Evolutionary conservation across 2,797 vertebrate species (phyloP), one percentile per base, ranked within the genome.

Genomic region (Pterois miles): DNA sequence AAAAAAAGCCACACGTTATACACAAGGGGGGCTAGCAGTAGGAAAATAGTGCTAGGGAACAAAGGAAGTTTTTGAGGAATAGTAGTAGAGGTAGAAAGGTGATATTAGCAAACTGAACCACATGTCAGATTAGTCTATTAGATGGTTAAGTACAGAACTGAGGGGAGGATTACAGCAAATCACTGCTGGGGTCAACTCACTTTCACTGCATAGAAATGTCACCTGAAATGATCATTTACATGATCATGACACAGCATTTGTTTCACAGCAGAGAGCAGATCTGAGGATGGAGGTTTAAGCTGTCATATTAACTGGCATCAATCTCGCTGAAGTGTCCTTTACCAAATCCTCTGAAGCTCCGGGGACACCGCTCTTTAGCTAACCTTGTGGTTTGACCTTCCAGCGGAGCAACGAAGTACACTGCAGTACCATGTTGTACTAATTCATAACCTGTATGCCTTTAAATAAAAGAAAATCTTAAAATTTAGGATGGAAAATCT

Each of bases 141-240:
- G 59, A 74, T 46, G 40, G 58, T 56, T 58, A 58, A 69, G n/a
- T 29, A 64, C 12, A 72, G 67, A 69, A 65, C 13, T 11, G 63
- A 70, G 43, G 43, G 43, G 53, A 29, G 68, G 67, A 73, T 83
- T 81, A 78, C 73, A 65, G 66, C 59, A 71, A 40, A 64, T 84
- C 70, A 54, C 52, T 16, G 48, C 18, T 70, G 48, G 73, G 84
- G 83, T 91, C 89, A 88, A 76, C 81, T 87, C 82, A 76, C 84
- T 89, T 89, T 86, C 83, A 84, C 71, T 84, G 84, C 46, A 69
- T 40, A 46, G 68, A 82, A 68, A 89, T 73, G 74, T 79, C 78
- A 85, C 59, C 27, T 25, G 40, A 84, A 79, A 74, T 11, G 1
- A 67, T 65, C 10, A 71, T 88, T 83, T 78, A 33, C 74, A 86